Evolutionary conservation across 1,140 invertebrate genomes (phyloP), one percentile per base, ranked within the genome.

Genomic region (Drosophila pruinosa): DNA sequence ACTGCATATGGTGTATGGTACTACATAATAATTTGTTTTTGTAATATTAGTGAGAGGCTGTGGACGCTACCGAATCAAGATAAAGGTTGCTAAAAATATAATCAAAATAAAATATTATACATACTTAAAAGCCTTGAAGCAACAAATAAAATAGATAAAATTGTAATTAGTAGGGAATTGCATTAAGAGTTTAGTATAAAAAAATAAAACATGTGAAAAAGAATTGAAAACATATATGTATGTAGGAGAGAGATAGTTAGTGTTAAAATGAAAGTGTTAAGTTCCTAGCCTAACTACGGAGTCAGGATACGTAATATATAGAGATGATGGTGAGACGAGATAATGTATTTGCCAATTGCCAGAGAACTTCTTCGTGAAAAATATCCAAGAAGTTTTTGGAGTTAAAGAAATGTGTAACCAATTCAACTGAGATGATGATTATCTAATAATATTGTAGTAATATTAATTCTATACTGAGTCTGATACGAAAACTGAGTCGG

Each of bases 61-160:
- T 68, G 47, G 57, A 38, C 15, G 41, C 70, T 48, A 77, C 73
- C 45, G 81, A 86, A 56, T 85, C 82, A 75, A 85, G 61, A 64
- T 77, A 71, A 41, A 77, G 73, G 78, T 69, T 70, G 82, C 81
- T 85, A 85, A 82, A 85, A 85, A 69, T 77, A 75, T 61, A 72
- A 52, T 45, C 21, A 64, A 65, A 78, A 70, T 72, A 64, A 52
- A 7, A 69, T 56, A 31, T 28, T 5, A 58, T 54, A 43, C 39
- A 58, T 77, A 43, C 39, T 52, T 77, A 57, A 39, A 56, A 56
- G 36, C 8, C 38, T 4, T 50, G 12, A 17, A 31, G 12, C 36
- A 41, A 56, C 24, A 15, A 39, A 41, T 56, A 56, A 56, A 22
- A 54, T 21, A 14, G 24, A 3, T 7, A 31, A 10, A 15, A 15